These are phyloP conservation scores for Drosophila conformis DNA, from an alignment of 2,888 invertebrate genomes.

Conservation along the genomic window DNA sequence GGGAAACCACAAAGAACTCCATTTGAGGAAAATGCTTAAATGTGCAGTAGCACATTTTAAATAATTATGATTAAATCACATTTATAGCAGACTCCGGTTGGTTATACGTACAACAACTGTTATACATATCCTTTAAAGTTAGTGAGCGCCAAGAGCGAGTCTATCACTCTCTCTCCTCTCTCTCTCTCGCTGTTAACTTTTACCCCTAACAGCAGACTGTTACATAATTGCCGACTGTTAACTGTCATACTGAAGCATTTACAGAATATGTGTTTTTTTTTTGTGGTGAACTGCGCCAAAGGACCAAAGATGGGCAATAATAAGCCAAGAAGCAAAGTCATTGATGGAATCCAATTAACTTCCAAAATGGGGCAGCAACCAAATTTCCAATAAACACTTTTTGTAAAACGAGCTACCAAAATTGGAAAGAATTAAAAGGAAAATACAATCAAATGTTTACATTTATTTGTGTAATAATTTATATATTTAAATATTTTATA, in stretches of 20 bases:
- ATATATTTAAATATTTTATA: no score
- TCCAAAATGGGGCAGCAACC: not conserved
- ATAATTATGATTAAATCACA: not conserved
- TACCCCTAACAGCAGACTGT: slow-evolving; percentile 15
- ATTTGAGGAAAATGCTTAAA: not conserved
- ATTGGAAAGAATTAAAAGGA: not conserved
- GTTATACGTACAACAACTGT: slow-evolving; percentile 32
- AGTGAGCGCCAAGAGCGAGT: slow-evolving; percentile 23
- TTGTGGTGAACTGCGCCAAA: not conserved
- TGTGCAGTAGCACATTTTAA: not conserved
- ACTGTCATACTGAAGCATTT: slow-evolving; percentile 3
- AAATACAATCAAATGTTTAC: not conserved
- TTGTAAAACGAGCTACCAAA: not conserved
- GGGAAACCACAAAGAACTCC: not conserved
- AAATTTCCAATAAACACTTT: not conserved
- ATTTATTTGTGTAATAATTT: not conserved
- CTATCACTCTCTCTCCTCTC: not conserved
- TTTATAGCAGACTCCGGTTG: slow-evolving; percentile 11
- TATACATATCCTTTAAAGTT: slow-evolving; percentile 3
- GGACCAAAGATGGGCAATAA: slow-evolving; percentile 14
- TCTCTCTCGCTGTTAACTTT: slow-evolving; percentile 18
- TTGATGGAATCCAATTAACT: slow-evolving; percentile 5
- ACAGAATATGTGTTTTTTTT: slow-evolving; percentile 11
- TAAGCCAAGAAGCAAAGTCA: slow-evolving; percentile 11
- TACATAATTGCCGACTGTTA: slow-evolving; percentile 48